Evolutionary conservation across 2,797 vertebrate genomes (phyloP).

Genomic region (Coregonus ussuriensis): DNA sequence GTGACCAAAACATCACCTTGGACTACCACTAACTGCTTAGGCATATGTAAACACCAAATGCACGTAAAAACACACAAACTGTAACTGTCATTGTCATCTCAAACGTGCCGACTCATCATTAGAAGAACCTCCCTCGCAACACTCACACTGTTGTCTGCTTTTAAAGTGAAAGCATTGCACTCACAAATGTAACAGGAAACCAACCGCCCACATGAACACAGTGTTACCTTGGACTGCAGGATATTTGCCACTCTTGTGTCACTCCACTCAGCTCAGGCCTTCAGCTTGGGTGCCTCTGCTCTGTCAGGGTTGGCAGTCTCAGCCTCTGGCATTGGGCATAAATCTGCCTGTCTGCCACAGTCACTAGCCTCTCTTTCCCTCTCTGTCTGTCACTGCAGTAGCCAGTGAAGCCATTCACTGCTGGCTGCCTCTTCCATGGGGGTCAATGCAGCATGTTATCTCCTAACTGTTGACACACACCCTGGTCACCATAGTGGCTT

Average conservation of each 20-base stretch:
- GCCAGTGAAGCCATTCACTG: conserved; percentile 30
- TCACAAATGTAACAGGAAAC: not conserved
- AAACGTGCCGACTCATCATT: too few relatives aligned
- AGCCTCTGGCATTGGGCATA: not conserved
- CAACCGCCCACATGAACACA: not conserved
- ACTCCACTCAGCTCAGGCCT: not conserved
- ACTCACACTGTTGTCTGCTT: too few relatives aligned
- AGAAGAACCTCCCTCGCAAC: too few relatives aligned
- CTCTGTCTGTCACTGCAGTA: conserved; percentile 17
- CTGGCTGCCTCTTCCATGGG: conserved; percentile 56
- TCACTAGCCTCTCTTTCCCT: conserved; percentile 1
- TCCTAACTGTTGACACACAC: conserved; percentile 1
- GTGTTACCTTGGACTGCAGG: not conserved
- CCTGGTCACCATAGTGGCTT: not conserved
- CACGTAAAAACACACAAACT: not conserved
- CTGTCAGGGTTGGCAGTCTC: not conserved
- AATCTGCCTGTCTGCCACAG: not conserved
- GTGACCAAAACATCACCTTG: not conserved
- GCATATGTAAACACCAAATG: not conserved
- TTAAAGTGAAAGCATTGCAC: not conserved
- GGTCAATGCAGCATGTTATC: conserved; percentile 27
- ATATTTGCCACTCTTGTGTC: not conserved
- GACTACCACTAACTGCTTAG: not conserved
- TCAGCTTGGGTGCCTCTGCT: not conserved
- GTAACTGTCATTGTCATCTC: too few relatives aligned